Base-by-base conservation (phyloP, 2,797 vertebrate genomes). In the Gephyroberyx darwinii region DNA sequence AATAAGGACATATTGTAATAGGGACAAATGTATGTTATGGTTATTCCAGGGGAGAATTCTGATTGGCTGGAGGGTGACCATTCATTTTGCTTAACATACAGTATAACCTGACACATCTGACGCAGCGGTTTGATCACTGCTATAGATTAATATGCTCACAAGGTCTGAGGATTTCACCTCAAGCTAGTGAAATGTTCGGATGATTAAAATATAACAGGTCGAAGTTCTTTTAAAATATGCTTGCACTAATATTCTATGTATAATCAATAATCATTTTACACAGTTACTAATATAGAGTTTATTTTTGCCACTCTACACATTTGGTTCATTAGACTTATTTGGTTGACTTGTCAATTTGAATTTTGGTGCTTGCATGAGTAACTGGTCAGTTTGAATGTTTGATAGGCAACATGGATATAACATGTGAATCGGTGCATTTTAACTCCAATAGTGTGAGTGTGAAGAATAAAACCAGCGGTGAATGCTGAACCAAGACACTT, bases 401-500 rank as follows among this genome's bases (percentile, higher is more conserved):
- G 1, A 45, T 3, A 41, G 39, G 39, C 39, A 41, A n/a, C n/a
- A 41, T 41, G 10, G 1, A 13, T 14, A 5, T 3, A 45, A 16
- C 5, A 16, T 14, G 43, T 14, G 16, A 45, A 45, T 45, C 16
- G 16, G 43, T 43, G 41, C 3, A 43, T 13, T 14, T 16, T 43
- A 14, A 43, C 12, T 43, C 43, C 43, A 45, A 13, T 14, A 14
- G 41, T 45, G 10, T 14, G 37, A 43, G 5, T 26, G 5, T 45
- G 8, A 13, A 39, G 20, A 14, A 26, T 52, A 37, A n/a, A 60
- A 26, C 20, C 1, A 47, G 37, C 22, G 50, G 14, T 56, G 37
- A 8, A 8, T 30, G 22, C 30, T 33, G 60, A 65, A 41, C 9
- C n/a, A 2, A 37, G 41, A 10, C 65, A 89, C 93, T 95, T 92